Percentiles rank a stretch among this genome's conserved stretches.
These are phyloP conservation scores for Syrrhaptes paradoxus DNA, from an alignment of 2,113 vertebrate genomes.

Conservation along the genomic window DNA sequence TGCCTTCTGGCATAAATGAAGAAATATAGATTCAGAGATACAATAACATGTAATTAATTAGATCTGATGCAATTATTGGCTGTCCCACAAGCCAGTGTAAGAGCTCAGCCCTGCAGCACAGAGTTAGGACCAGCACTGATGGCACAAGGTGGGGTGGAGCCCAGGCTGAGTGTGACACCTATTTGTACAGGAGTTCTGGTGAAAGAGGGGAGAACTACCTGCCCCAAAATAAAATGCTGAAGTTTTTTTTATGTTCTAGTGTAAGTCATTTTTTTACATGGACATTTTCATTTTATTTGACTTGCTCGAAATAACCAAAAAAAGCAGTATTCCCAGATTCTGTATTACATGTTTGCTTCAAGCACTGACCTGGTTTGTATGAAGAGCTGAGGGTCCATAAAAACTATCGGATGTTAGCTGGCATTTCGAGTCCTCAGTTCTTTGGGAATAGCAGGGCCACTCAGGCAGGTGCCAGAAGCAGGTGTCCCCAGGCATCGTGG, in stretches of 20 bases:
- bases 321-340: background rate
- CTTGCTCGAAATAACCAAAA: background rate
- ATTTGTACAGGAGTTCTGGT: background rate
- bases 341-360: background rate
- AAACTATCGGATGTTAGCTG: background rate
- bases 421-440: background rate
- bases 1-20: background rate
- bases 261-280: background rate
- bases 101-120: background rate
- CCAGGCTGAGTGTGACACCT: background rate
- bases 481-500: rapidly evolving
- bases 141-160: background rate
- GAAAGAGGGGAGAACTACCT: background rate
- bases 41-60: conserved; percentile 1
- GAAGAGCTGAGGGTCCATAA: background rate
- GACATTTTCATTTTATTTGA: background rate
- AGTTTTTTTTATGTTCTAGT: background rate
- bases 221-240: background rate
- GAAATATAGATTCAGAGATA: conserved; percentile 18
- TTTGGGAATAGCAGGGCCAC: background rate
- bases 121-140: background rate
- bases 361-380: background rate
- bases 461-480: background rate
- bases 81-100: background rate
- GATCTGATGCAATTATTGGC: conserved; percentile 9